A percentile compares a stretch with the other conserved stretches of the same genome.
phyloP scores from a whole-genome alignment of 2,797 vertebrate genomes.

The Lindbergichthys nudifrons region DNA sequence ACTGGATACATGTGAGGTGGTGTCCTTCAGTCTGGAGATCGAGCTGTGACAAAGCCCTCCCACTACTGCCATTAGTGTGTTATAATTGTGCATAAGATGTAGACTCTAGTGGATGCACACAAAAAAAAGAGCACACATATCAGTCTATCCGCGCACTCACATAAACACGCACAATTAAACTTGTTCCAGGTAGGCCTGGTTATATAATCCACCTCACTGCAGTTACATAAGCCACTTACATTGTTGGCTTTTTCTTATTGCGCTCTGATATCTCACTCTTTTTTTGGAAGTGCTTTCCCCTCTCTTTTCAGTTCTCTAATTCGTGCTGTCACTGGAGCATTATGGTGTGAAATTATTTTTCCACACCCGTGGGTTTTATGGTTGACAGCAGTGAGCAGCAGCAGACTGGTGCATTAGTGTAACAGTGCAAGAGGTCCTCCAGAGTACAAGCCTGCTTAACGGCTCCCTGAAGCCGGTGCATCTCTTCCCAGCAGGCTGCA shows the following conservation, averaged over 20 bases:
- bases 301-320: conserved; percentile 62
- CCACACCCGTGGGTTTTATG: conserved; percentile 68
- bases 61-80: conserved; percentile 97
- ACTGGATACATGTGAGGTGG: conserved; percentile 90
- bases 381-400: conserved; percentile 66
- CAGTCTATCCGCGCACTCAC: conserved; percentile 32
- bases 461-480: conserved; percentile 45
- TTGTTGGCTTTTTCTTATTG: conserved; percentile 69
- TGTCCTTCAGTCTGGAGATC: conserved; percentile 96
- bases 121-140: conserved; percentile 33
- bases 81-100: conserved; percentile 94
- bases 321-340: conserved; percentile 66
- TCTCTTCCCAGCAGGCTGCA: conserved; percentile 57
- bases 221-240: conserved; percentile 76
- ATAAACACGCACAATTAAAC: conserved; percentile 65
- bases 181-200: conserved; percentile 71
- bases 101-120: conserved; percentile 85
- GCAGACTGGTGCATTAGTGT: conserved; percentile 70
- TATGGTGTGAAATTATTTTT: conserved; percentile 73
- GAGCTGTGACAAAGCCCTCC: conserved; percentile 96
- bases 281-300: conserved; percentile 57
- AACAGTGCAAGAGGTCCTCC: conserved; percentile 61
- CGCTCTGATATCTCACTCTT: conserved; percentile 58
- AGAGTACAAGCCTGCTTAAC: conserved; percentile 54
- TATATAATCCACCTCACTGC: conserved; percentile 69